Percentiles rank a stretch among this genome's conserved stretches.
Conservation (phyloP, 2,113 vertebrate genomes). For the Chloropsis hardwickii region DNA sequence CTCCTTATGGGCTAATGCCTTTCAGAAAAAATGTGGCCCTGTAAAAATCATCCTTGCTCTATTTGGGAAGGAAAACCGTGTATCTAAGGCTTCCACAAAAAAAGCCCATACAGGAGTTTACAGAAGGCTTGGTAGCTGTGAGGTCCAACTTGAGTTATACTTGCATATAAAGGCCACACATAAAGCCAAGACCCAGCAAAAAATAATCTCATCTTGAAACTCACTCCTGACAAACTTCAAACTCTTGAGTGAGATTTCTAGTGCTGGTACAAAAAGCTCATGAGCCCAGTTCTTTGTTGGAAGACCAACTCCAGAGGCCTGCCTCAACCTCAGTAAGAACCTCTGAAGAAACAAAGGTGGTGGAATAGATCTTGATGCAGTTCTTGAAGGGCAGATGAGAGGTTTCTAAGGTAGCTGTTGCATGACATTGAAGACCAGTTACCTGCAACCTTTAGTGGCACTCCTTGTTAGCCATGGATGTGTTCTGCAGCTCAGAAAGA, state of each 20-base stretch:
- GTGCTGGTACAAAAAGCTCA: not conserved
- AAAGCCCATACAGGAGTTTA: not conserved
- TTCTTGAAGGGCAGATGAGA: not conserved
- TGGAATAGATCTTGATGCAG: not conserved
- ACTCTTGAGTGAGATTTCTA: not conserved
- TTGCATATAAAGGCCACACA: not conserved
- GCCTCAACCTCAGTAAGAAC: not conserved
- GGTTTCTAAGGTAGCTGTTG: not conserved
- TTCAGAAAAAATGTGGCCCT: not conserved
- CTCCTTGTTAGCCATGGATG: not conserved
- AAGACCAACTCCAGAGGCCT: not conserved
- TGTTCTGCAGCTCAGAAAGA: not conserved
- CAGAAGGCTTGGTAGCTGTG: not conserved
- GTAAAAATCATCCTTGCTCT: not conserved
- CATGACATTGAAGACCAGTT: not conserved
- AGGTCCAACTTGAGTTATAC: not conserved
- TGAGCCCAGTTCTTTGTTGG: not conserved
- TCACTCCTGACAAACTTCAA: not conserved
- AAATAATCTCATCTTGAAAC: not conserved
- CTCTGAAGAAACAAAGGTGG: not conserved
- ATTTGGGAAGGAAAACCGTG: not conserved
- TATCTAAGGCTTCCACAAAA: not conserved
- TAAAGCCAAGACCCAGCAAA: not conserved
- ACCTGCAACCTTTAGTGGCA: not conserved
- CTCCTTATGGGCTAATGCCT: not conserved